Conservation (phyloP, 2,888 invertebrate genomes). For the Cremastinae sp. region DNA sequence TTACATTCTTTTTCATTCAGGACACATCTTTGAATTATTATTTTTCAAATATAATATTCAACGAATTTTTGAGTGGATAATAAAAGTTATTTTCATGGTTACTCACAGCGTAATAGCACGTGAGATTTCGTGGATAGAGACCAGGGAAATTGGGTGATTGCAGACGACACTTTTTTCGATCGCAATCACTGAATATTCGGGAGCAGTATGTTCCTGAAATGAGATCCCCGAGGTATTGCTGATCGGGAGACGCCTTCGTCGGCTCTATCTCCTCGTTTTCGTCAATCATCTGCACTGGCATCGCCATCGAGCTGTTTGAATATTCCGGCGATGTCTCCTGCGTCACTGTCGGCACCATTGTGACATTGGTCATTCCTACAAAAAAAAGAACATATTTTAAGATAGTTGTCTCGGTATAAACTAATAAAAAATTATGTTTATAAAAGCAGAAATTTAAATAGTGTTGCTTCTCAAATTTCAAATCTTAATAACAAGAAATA, state of each 20-base stretch:
- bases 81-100: not conserved
- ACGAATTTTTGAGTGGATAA: too few relatives aligned
- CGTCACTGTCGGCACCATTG: conserved; percentile 67
- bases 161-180: conserved; percentile 92
- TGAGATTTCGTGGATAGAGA: conserved; percentile 95
- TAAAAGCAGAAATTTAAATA: too few relatives aligned
- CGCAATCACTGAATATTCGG: conserved; percentile 95
- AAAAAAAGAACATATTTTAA: too few relatives aligned
- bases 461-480: too few relatives aligned
- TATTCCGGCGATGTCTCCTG: conserved; percentile 69
- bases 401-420: conserved; percentile 95
- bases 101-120: conserved; percentile 94
- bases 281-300: conserved; percentile 73
- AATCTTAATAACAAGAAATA: too few relatives aligned
- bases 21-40: too few relatives aligned
- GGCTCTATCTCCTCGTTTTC: conserved; percentile 78
- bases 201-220: conserved; percentile 96
- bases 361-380: conserved; percentile 72
- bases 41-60: too few relatives aligned
- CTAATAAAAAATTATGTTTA: too few relatives aligned
- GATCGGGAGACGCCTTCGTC: conserved; percentile 81
- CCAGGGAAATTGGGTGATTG: conserved; percentile 97
- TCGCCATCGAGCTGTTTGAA: conserved; percentile 73
- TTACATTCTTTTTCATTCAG: too few relatives aligned
- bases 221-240: conserved; percentile 91